phyloP scores from a whole-genome alignment of 1,140 invertebrate species.

The Panulirus ornatus region DNA sequence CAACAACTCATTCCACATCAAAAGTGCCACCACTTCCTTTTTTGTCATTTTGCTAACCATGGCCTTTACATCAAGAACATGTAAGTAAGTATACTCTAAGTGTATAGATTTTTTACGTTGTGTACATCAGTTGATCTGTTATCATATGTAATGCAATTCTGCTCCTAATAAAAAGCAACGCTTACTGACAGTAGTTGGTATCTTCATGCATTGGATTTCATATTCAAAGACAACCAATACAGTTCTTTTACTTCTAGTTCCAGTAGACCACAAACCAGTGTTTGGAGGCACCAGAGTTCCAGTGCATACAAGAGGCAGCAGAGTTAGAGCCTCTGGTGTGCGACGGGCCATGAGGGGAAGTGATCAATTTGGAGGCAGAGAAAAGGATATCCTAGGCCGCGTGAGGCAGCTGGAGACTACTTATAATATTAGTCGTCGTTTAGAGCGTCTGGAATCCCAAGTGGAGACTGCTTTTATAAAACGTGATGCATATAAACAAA shows the following conservation, averaged over 20 bases:
- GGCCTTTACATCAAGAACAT: too few species aligned
- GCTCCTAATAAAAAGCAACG: too few species aligned
- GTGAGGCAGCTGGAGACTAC: slow-evolving; percentile 30
- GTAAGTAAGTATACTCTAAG: too few species aligned
- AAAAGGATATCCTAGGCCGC: background rate
- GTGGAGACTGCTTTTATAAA: background rate
- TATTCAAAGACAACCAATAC: background rate
- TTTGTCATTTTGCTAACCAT: too few species aligned
- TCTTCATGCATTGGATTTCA: too few species aligned
- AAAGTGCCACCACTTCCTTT: too few species aligned
- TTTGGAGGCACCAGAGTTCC: background rate
- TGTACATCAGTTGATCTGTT: too few species aligned
- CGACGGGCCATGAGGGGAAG: background rate
- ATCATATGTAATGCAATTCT: too few species aligned
- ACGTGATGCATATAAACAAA: slow-evolving; percentile 6
- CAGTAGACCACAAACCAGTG: background rate
- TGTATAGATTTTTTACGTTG: too few species aligned
- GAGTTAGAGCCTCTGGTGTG: background rate
- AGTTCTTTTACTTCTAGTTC: background rate
- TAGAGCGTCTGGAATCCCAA: slow-evolving; percentile 25
- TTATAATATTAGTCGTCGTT: background rate
- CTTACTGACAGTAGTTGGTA: too few species aligned
- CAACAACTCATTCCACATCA: too few species aligned
- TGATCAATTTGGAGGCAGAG: too few species aligned
- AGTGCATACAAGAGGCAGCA: background rate